A percentile compares a stretch with the other conserved stretches of the same genome.
These are phyloP conservation scores for Whitmania pigra DNA, from an alignment of 1,140 invertebrate species.

Conservation along the genomic window DNA sequence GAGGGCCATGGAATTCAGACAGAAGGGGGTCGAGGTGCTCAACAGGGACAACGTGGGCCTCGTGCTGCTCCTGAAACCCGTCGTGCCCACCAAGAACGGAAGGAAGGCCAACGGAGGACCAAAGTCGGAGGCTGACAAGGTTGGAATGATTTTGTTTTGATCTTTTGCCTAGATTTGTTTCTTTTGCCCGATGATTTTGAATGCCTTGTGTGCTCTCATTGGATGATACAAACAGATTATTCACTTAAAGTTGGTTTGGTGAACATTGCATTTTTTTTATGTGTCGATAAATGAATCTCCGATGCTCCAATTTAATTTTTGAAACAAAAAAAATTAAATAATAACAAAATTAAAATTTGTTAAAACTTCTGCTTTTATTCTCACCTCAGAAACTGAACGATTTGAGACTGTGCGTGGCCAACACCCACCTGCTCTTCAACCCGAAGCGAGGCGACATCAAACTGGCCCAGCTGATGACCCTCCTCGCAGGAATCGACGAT, in stretches of 20 bases:
- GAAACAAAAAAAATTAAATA: no score
- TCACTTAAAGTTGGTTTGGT: no score
- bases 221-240: no score
- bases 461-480: slow-evolving; percentile 62
- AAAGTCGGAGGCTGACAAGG: no score
- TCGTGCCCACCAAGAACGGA: background rate
- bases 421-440: slow-evolving; percentile 88
- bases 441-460: slow-evolving; percentile 71
- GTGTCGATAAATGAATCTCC: no score
- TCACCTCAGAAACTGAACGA: slow-evolving; percentile 23
- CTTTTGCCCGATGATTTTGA: no score
- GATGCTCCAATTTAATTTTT: no score
- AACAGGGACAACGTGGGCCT: slow-evolving; percentile 76
- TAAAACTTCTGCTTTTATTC: background rate
- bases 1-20: slow-evolving; percentile 51
- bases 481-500: slow-evolving; percentile 66
- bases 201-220: no score
- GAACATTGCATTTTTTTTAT: no score
- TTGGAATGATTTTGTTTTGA: no score
- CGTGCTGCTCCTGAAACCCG: slow-evolving; percentile 54
- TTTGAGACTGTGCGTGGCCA: slow-evolving; percentile 51
- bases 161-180: no score
- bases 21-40: slow-evolving; percentile 47
- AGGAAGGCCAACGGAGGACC: background rate
- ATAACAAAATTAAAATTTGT: no score